Base-by-base conservation (phyloP, 92 coral and sea anemone genomes). In the Siderastrea siderea region DNA sequence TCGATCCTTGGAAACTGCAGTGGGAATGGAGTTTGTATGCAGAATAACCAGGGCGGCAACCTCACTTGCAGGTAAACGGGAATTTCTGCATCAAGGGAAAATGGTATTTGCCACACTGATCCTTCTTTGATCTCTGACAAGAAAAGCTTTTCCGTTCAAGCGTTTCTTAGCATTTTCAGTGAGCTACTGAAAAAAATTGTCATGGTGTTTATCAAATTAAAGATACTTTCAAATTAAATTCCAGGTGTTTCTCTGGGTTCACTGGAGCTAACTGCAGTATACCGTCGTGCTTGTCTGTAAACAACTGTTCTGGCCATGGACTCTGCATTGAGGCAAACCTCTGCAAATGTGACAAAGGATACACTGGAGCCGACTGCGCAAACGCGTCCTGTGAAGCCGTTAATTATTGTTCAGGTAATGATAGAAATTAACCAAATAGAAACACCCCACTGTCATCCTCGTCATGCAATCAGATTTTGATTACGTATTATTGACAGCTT, bases 321-420 rank as follows among this genome's bases (percentile, higher is more conserved):
- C 66, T 44, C 9, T 94, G 97, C 74, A 12, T 85, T 6, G 95
- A 94, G 48, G 91, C 97, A 16, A 80, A 82, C 77, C 73, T 94
- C 17, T 94, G 97, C 71, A 69, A 86, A 68, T 94, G 97, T 75
- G 86, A 92, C 47, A 2, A 45, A 12, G 97, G 97, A 6, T 94
- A 81, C 73, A 87, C 78, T 68, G 97, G 93, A 47, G 19, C 75
- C 0, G 93, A 86, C 84, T 94, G 97, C 52, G 74, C 93, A 16
- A 94, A 89, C 53, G 74, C 8, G 64, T 88, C 95, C 9, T 94
- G 95, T 66, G 88, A 94, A 73, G 82, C 60, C 14, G 55, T 91
- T n/a, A 94, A 94, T 53, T 84, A 81, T 65, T 94, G 96, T 16
- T 91, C 96, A 78, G 95, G 97, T 94, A 75, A 80, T 15, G 0